Evolutionary conservation across 1,140 invertebrate genomes (phyloP), one percentile per base, ranked within the genome.

Genomic region (Cotesia chilonis): DNA sequence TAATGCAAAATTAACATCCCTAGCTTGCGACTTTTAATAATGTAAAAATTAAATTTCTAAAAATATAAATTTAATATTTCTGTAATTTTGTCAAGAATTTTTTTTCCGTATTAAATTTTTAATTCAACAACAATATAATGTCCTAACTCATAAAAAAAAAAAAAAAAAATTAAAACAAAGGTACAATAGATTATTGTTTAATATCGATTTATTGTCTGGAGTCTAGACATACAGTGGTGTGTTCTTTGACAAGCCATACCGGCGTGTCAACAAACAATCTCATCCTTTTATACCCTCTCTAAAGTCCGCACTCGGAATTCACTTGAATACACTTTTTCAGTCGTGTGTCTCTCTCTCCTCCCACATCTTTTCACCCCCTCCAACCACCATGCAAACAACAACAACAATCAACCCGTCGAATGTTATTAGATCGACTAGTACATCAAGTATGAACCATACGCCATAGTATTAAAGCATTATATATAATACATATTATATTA

Each of bases 191-290:
- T 37, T 60, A 38, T 69, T 20, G 55, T 20, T 41, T 69, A 37
- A 12, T 52, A 61, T 69, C 68, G 36, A 69, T 69, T 69, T 57
- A 69, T 69, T 69, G 17, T 41, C 59, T 66, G 14, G 38, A 66
- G 35, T 28, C 17, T 20, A 28, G 51, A 12, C 65, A 17, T 54
- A 4, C 14, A 57, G 37, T n/a, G 9, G 12, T 36, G 52, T 36
- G 36, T 68, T 52, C 57, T 59, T 59, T 59, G 57, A 59, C 57
- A 68, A 38, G 52, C 12, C 55, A n/a, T 37, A 17, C n/a, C 67
- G n/a, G 20, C 67, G 52, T 54, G 37, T 38, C 67, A 38, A 14
- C 57, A 38, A 59, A 28, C 55, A 69, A 59, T 57, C 41, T 57
- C 20, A 63, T 63, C 60, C 60, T 36, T 63, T 38, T 14, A 47